Conservation (phyloP, 2,797 vertebrate genomes). For the Neosilurus hyrtlii region DNA sequence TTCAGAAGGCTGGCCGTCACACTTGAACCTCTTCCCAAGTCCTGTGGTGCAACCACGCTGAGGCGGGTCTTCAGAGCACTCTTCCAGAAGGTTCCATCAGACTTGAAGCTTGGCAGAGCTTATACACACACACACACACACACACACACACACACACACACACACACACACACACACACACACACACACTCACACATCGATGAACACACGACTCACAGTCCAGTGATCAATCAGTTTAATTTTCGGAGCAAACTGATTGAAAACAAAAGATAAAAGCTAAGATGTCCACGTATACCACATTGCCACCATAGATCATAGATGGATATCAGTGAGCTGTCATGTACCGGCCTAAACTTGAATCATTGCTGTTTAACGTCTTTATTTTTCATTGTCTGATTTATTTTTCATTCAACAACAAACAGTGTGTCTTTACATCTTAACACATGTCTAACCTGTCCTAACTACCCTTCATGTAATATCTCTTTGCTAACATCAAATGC, state of each 20-base stretch:
- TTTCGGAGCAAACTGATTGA: conserved; percentile 27
- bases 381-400: conserved; percentile 26
- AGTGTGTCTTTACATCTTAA: conserved; percentile 30
- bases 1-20: conserved; percentile 37
- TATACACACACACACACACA: conserved; percentile 50
- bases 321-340: neutral
- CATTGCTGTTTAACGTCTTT: conserved; percentile 9
- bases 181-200: too few relatives aligned
- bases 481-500: conserved; percentile 26
- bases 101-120: conserved; percentile 48
- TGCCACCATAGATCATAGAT: neutral
- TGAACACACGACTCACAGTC: conserved; percentile 29
- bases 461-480: conserved; percentile 39
- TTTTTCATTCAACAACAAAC: conserved; percentile 28
- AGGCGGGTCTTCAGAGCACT: conserved; percentile 43
- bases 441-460: conserved; percentile 31
- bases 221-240: conserved; percentile 34
- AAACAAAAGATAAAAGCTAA: conserved; percentile 15
- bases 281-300: neutral
- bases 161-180: conserved; percentile 50
- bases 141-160: conserved; percentile 51
- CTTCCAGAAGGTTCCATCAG: conserved; percentile 54
- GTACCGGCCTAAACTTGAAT: neutral
- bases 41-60: conserved; percentile 45
- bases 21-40: conserved; percentile 47